Percentiles rank a stretch among this genome's conserved stretches.
Evolutionary conservation across 1,140 invertebrate genomes (phyloP).

Genomic region (Anastrepha obliqua): DNA sequence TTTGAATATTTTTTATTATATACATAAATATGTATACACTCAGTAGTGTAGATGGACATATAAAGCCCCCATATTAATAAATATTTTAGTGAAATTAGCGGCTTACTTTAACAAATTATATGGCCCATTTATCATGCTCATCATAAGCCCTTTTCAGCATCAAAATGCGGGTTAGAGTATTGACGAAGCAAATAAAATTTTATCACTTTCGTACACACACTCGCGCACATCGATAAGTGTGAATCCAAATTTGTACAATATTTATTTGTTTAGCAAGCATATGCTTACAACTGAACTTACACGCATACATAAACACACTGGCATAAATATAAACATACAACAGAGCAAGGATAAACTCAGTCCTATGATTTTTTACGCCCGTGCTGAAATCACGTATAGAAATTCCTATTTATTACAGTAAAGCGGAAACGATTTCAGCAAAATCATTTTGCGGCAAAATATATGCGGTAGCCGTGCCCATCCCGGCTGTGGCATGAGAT

Average conservation of each 20-base stretch:
- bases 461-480: background rate
- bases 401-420: slow-evolving; percentile 34
- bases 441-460: slow-evolving; percentile 32
- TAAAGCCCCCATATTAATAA: background rate
- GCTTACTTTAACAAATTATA: background rate
- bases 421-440: slow-evolving; percentile 17
- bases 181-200: slow-evolving; percentile 34
- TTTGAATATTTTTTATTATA: no score
- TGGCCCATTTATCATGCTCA: slow-evolving; percentile 16
- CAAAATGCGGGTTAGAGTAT: background rate
- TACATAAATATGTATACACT: no score
- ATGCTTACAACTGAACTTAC: background rate
- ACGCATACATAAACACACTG: background rate
- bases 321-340: background rate
- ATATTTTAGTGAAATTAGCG: slow-evolving; percentile 33
- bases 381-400: slow-evolving; percentile 14
- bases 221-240: background rate
- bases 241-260: slow-evolving; percentile 3
- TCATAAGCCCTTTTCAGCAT: background rate
- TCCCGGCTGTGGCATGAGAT: background rate
- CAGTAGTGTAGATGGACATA: no score
- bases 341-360: background rate
- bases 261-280: slow-evolving; percentile 15
- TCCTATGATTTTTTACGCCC: background rate
- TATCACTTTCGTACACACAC: background rate